Evolutionary conservation across 1,140 invertebrate species (phyloP), one percentile per base, ranked within the genome.

Genomic region (Cryptotermes secundus): DNA sequence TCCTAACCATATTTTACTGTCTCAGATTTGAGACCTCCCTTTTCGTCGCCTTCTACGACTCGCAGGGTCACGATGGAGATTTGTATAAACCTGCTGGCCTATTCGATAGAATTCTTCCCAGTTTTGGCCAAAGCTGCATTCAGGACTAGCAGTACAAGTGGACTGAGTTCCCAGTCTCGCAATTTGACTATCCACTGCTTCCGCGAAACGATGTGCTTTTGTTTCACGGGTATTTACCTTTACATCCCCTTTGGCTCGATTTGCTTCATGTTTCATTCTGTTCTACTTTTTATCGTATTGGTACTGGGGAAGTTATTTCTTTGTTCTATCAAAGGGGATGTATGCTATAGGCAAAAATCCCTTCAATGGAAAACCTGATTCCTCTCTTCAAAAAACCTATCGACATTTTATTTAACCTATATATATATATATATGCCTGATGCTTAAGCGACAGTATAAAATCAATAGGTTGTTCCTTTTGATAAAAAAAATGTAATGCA

Each of bases 241-340:
- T 72, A 72, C 6, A 72, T 72, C 59, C 59, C 59, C 59, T 72
- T 26, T 72, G 59, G 59, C 59, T 72, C 59, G n/a, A 72, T 72
- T 72, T 72, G 59, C 59, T 72, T 72, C 59, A 72, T 72, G 31
- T 72, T 72, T 72, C 59, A 72, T 72, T 72, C 31, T 26, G 59
- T 31, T 72, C 59, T 72, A 72, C 59, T 72, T 72, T 72, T 72
- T 72, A 72, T 72, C 26, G 59, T 72, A 72, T 72, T 72, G 59
- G 59, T 9, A n/a, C 26, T 0, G 19, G 59, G 59, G 59, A 72
- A 7, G 59, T 72, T 72, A 72, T 72, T 72, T 72, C 59, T 72
- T 72, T 72, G 59, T 72, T 72, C 59, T 72, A 72, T 72, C 59
- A 72, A 72, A 72, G 59, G 59, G 59, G 59, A 72, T 72, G 59